Percentiles rank a stretch among this genome's conserved stretches.
Evolutionary conservation across 1,140 invertebrate species (phyloP).

Genomic region (Drepana arcuata): DNA sequence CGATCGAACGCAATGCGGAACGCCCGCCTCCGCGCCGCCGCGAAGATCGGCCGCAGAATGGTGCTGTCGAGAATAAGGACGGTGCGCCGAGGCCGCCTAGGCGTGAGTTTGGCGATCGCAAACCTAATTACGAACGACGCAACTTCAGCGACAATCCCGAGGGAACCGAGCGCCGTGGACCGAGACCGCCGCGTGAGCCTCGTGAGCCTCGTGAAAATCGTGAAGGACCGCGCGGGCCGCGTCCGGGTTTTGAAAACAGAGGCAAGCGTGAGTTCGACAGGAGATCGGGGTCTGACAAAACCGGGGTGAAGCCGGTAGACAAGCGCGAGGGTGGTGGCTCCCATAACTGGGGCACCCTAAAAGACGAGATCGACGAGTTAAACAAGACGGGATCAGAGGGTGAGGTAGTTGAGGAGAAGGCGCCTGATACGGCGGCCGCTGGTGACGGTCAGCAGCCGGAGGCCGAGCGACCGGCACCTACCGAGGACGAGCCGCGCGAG

Average conservation of each 20-base stretch:
- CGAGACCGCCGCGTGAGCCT: conserved; percentile 52
- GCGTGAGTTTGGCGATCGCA: conserved; percentile 60
- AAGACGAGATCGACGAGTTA: conserved; percentile 87
- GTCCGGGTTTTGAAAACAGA: conserved; percentile 76
- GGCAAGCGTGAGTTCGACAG: conserved; percentile 95
- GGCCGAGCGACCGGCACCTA: conserved; percentile 60
- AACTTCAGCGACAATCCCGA: conserved; percentile 68
- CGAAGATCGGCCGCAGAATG: conserved; percentile 58
- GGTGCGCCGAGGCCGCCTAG: conserved; percentile 49
- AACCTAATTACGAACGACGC: conserved; percentile 72
- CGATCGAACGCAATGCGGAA: conserved; percentile 51
- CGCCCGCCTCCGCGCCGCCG: conserved; percentile 53
- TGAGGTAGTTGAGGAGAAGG: conserved; percentile 64
- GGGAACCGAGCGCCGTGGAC: conserved; percentile 63
- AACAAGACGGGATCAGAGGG: conserved; percentile 72
- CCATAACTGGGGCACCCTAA: conserved; percentile 96
- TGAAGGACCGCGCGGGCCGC: conserved; percentile 60
- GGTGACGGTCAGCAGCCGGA: conserved; percentile 65
- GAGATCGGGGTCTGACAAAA: conserved; percentile 95
- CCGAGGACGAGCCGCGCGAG: conserved; percentile 85
- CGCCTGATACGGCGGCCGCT: conserved; percentile 68
- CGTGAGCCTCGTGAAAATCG: conserved; percentile 53
- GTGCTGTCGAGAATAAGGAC: conserved; percentile 55
- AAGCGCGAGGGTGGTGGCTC: conserved; percentile 95
- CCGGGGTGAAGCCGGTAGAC: conserved; percentile 93